A percentile compares a stretch with the other conserved stretches of the same genome.
phyloP scores from a whole-genome alignment of 2,888 invertebrate species.

The Tetanocera ferruginea region DNA sequence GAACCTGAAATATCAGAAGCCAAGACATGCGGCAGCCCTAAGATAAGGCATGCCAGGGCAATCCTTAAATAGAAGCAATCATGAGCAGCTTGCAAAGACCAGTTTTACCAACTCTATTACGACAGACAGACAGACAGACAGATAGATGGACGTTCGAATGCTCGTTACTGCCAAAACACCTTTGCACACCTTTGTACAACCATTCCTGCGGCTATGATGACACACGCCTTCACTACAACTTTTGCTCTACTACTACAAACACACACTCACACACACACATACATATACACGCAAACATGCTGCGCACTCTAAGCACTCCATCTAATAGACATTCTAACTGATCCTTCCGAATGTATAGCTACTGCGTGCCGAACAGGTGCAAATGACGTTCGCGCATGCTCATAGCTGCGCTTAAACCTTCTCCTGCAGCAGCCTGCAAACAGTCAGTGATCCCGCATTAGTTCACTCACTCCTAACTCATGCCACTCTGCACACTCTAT shows the following conservation, averaged over 20 bases:
- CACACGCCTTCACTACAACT: background rate
- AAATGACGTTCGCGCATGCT: constrained; percentile 12
- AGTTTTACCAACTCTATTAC: constrained; percentile 27
- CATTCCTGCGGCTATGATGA: background rate
- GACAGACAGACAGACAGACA: no score
- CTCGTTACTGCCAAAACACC: background rate
- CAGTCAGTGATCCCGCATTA: constrained; percentile 21
- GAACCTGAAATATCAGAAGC: background rate
- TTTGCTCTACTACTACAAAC: background rate
- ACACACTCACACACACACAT: background rate
- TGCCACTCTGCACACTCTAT: background rate
- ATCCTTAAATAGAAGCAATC: background rate
- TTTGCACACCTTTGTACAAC: background rate
- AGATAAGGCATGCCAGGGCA: background rate
- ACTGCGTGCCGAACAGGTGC: constrained; percentile 30
- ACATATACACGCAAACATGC: background rate
- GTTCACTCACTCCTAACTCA: background rate
- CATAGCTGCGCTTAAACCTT: background rate
- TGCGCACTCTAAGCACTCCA: background rate
- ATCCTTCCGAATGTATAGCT: background rate
- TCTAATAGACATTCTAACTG: constrained; percentile 11
- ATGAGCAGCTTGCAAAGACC: background rate
- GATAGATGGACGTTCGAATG: background rate
- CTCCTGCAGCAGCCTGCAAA: background rate
- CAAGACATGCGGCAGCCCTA: constrained; percentile 4